These are phyloP conservation scores for Stenodera caucasica DNA, from an alignment of 2,888 invertebrate genomes.

Conservation along the genomic window DNA sequence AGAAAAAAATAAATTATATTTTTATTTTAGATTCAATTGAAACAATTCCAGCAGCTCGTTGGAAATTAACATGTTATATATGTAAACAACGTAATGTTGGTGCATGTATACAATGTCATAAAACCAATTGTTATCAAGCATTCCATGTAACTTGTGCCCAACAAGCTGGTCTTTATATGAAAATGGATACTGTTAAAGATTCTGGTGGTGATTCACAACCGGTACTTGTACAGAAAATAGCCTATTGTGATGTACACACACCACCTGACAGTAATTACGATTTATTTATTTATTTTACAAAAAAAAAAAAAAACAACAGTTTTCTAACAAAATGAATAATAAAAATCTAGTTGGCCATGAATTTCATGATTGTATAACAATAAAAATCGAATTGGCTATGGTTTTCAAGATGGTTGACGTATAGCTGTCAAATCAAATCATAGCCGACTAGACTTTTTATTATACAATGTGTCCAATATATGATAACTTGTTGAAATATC, in stretches of 20 bases:
- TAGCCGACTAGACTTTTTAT: neutral
- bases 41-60: constrained; percentile 92
- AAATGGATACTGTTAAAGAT: constrained; percentile 88
- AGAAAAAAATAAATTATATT: too few relatives aligned
- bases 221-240: constrained; percentile 90
- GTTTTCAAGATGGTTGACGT: neutral
- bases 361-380: too few relatives aligned
- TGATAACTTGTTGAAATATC: too few relatives aligned
- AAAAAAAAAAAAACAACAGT: too few relatives aligned
- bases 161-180: constrained; percentile 92
- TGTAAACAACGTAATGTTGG: constrained; percentile 92
- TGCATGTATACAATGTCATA: constrained; percentile 98
- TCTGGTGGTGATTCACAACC: constrained; percentile 60
- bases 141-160: constrained; percentile 99
- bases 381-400: neutral
- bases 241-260: constrained; percentile 94
- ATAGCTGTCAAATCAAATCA: neutral
- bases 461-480: too few relatives aligned
- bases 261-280: constrained; percentile 61
- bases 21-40: constrained; percentile 79
- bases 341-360: too few relatives aligned
- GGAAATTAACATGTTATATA: constrained; percentile 96
- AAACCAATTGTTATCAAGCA: constrained; percentile 93
- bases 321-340: too few relatives aligned
- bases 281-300: neutral